Conservation (phyloP, 2,113 vertebrate genomes). For the Dipodomys ordii region DNA sequence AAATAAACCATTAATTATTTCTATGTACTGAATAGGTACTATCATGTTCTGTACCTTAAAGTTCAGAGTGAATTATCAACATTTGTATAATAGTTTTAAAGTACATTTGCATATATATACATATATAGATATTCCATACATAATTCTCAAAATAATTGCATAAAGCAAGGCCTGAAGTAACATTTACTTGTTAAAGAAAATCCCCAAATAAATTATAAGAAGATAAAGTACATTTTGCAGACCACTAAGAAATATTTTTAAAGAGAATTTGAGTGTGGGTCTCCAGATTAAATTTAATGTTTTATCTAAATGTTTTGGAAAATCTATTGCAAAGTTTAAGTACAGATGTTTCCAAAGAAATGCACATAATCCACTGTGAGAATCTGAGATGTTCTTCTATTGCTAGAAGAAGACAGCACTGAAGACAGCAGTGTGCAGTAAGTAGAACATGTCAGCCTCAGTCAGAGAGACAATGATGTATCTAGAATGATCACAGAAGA, state of each 20-base stretch:
- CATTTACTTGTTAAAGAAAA: not conserved
- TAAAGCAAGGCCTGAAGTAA: not conserved
- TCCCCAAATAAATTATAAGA: not conserved
- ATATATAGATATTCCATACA: not conserved
- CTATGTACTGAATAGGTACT: not conserved
- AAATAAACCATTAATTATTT: constrained; percentile 20
- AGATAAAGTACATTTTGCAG: not conserved
- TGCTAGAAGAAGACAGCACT: too few species aligned
- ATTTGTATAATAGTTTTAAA: not conserved
- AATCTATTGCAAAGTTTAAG: not conserved
- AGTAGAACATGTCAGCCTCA: not conserved
- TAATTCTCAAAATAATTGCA: not conserved
- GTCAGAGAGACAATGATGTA: not conserved
- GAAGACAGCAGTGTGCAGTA: too few species aligned
- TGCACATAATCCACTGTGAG: not conserved
- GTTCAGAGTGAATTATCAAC: not conserved
- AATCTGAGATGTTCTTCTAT: not conserved
- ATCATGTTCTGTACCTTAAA: not conserved
- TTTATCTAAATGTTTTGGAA: not conserved
- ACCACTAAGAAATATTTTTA: not conserved
- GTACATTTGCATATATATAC: not conserved
- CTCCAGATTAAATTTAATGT: not conserved
- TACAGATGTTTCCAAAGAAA: not conserved
- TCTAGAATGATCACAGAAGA: not conserved
- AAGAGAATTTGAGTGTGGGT: not conserved